Conservation (phyloP, 2,113 vertebrate genomes). For the Mobula hypostoma region DNA sequence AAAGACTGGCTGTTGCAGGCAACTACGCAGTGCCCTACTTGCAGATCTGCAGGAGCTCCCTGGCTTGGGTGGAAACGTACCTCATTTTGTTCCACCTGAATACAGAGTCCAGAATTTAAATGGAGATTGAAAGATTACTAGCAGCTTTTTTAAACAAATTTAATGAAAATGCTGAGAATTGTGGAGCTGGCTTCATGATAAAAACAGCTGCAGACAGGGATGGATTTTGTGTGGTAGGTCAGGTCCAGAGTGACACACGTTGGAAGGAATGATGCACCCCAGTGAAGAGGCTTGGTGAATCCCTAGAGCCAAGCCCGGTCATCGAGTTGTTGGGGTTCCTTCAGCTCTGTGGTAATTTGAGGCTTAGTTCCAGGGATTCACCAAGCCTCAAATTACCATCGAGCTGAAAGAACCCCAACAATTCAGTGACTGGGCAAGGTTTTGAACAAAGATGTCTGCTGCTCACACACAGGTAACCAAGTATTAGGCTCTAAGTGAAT, state of each 20-base stretch:
- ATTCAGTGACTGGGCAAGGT: not conserved
- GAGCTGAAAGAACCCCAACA: not conserved
- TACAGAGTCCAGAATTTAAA: not conserved
- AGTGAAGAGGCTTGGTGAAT: not conserved
- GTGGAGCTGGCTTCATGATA: not conserved
- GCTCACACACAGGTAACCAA: not conserved
- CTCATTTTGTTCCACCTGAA: not conserved
- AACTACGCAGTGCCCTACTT: not conserved
- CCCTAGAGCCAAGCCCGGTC: not conserved
- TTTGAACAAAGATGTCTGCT: not conserved
- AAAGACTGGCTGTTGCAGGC: not conserved
- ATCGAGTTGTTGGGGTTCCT: not conserved
- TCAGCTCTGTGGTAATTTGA: not conserved
- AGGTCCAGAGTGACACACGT: too few species aligned
- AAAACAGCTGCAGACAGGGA: not conserved
- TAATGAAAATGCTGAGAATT: not conserved
- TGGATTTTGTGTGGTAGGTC: not conserved
- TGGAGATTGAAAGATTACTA: not conserved
- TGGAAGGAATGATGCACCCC: not conserved
- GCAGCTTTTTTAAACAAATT: not conserved
- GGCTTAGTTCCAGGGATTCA: too few species aligned
- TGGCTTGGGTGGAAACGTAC: not conserved
- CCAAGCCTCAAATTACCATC: not conserved
- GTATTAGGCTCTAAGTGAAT: not conserved
- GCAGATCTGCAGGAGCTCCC: not conserved